Base-by-base conservation (phyloP, 2,797 vertebrate genomes). In the Sitta carolinensis region DNA sequence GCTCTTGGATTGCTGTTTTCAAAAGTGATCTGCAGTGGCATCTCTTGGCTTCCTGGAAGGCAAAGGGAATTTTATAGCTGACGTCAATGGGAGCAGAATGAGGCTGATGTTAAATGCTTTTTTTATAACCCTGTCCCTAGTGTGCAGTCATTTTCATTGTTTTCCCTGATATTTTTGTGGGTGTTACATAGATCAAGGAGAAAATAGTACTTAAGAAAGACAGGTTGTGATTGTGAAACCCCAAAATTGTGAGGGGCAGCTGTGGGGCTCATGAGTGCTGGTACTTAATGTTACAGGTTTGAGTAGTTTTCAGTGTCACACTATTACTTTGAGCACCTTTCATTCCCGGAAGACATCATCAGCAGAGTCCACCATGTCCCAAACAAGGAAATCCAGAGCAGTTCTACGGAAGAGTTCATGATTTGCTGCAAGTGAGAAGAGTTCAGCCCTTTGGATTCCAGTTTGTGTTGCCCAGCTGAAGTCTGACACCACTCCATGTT, bases 11-110 rank as follows among this genome's bases (percentile, higher is more conserved):
- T 63, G 67, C 82, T 93, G 1, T 89, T 94, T 89, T 82, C 87
- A 51, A 40, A 79, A 93, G 59, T 22, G 67, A 86, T 68, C 87
- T 5, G 2, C 85, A 59, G 67, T 76, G 80, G 91, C 74, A 92
- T 89, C 89, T 84, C 87, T 93, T 84, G 85, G 87, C 85, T 96
- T 96, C 93, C 93, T 90, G 91, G 91, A 94, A 93, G 67, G 94
- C 95, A 68, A 8, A 82, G 89, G 87, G 93, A 97, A 91, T 94
- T 94, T 95, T 83, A 25, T 47, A 73, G 48, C 57, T 94, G 94
- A 95, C 73, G 74, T 93, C 94, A 96, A 52, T 91, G 80, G 76
- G 62, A 93, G 84, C 83, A 90, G 74, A 94, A 84, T 23, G 59
- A 95, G 62, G 43, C 87, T 81, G 74, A 79, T 89, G 42, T 68